Evolutionary conservation across 2,797 vertebrate species (phyloP).

Genomic region (Manis pentadactyla): DNA sequence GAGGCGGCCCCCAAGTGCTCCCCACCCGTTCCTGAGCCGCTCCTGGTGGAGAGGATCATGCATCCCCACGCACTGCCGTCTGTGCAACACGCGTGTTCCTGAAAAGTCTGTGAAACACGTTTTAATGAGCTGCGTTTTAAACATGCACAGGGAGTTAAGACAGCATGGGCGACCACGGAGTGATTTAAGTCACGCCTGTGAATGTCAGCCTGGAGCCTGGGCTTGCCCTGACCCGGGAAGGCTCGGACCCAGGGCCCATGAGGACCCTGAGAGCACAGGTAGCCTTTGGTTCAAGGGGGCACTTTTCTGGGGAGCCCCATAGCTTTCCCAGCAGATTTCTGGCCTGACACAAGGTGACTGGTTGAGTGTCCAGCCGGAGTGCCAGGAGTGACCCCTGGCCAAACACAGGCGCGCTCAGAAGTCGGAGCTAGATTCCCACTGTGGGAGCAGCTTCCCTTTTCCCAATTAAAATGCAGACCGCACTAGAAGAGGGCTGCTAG

Average conservation of each 20-base stretch:
- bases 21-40: neutral
- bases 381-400: neutral
- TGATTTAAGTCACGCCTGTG: neutral
- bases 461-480: rapidly evolving
- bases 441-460: too few relatives aligned
- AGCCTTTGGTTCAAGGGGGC: neutral
- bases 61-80: neutral
- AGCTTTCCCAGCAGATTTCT: neutral
- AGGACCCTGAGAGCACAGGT: rapidly evolving
- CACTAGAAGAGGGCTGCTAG: neutral
- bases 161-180: rapidly evolving
- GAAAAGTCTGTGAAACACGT: neutral
- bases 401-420: rapidly evolving
- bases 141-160: rapidly evolving
- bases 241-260: rapidly evolving
- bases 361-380: rapidly evolving
- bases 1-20: rapidly evolving
- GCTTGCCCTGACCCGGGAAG: neutral
- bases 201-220: neutral
- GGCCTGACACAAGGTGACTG: neutral
- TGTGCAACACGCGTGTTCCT: rapidly evolving
- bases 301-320: neutral
- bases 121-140: rapidly evolving
- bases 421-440: neutral
- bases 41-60: neutral